Base-by-base conservation (phyloP, 1,140 invertebrate species). In the Musca domestica region DNA sequence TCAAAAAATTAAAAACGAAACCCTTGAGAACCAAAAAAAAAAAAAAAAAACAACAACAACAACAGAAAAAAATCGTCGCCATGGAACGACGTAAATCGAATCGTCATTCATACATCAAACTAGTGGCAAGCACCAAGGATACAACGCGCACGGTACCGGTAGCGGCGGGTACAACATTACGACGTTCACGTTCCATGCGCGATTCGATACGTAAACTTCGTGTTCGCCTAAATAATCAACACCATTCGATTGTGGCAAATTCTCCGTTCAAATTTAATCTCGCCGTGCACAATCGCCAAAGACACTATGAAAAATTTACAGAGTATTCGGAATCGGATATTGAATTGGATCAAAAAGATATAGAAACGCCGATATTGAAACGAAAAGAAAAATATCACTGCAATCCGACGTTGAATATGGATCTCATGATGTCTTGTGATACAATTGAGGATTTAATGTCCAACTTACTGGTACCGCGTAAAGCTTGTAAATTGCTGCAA, bases 121-220 rank as follows among this genome's bases (percentile, higher is more conserved):
- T 80, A 48, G 23, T 56, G 41, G 52, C 49, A 75, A 76, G 72
- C 76, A 52, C 61, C 27, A 47, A 58, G 51, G 64, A 70, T 52
- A 54, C 52, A 34, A 10, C 65, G 30, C 65, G 49, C n/a, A 17
- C 34, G 30, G 51, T 34, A 23, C 46, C 19, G 9, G 25, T 64
- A 23, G 22, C 51, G 27, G 65, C 19, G 25, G 64, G 19, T 14
- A 65, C 67, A 69, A 66, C n/a, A 23, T 78, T 90, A 69, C 87
- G 87, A 46, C 85, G 89, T 70, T 88, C 89, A 69, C 86, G 88
- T 71, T 91, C 90, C 41, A 88, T 92, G 71, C 86, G 90, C 67
- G 88, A 88, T 46, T 92, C 90, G 41, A 41, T 41, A 41, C 34
- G 34, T 41, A 41, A 41, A 41, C 34, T 41, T 41, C 4, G 34